Evolutionary conservation across 2,888 invertebrate genomes (phyloP), one percentile per base, ranked within the genome.

Genomic region (Hirtodrosophila confusa): DNA sequence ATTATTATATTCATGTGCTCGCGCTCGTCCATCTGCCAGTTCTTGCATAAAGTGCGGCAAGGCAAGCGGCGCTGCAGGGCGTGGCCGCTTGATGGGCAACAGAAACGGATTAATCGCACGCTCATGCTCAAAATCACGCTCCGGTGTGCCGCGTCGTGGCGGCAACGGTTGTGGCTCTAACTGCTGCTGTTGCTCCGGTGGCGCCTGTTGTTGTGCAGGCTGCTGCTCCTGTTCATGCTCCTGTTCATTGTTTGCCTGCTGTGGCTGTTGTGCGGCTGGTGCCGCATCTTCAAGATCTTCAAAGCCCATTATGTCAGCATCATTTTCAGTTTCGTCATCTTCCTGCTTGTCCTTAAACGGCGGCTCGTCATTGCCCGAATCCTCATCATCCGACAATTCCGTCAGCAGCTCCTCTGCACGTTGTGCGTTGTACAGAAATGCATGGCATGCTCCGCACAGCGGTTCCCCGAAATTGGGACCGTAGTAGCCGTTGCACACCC

Each of bases 361-460:
- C 0, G 98, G 98, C 89, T 98, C 98, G 90, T 98, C 98, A 90
- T 97, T 98, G 0, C 98, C 98, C 0, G 97, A 98, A 90, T 98
- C 98, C 75, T 96, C 96, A 58, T 97, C 97, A 4, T 96, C 95
- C 65, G 93, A 93, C 69, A 51, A 89, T 89, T 68, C 94, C 4
- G 90, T 90, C 9, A 91, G 72, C 11, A 89, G 29, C 11, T 92
- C 90, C 55, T 92, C 91, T 2, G 86, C 78, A 2, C 88, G 78
- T 53, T 91, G 91, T 88, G 96, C 95, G 0, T 97, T 97, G 89
- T 96, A 98, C n/a, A 98, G 92, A 91, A 98, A 98, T 41, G 97
- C 94, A 90, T 98, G 98, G 87, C 98, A 98, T 0, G 97, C 97
- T 11, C 95, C 94, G 91, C 98, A 98, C 0, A 97, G 95, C 8